Base-by-base conservation (phyloP, 2,113 vertebrate species). In the Halichoerus grypus region DNA sequence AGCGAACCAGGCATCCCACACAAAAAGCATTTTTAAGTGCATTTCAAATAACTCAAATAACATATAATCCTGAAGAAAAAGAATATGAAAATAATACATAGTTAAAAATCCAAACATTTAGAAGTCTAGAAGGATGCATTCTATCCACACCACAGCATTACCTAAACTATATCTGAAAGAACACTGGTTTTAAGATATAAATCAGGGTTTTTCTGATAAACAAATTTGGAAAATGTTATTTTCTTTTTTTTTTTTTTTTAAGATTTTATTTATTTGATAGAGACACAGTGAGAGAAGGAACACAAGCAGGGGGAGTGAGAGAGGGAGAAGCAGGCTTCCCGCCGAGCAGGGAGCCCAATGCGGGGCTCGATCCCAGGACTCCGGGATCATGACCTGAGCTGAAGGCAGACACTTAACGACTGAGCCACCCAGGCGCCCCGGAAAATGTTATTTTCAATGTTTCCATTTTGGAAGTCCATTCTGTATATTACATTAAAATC, bases 11-110 rank as follows among this genome's bases (percentile, higher is more conserved):
- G 4, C 36, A 33, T 8, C 33, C 33, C 16, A 69, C 65, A 84
- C 46, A 46, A 94, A 88, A 88, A 88, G 9, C 53, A 90, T 81
- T 91, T 85, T 91, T 10, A 89, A 93, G 82, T 76, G 46, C 31
- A 5, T 53, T 42, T 95, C 53, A 88, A 95, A 71, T 84, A 67
- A 88, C 11, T 84, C 10, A 95, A 97, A 92, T 31, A 81, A 69
- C 10, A 26, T 95, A 86, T 31, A 96, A 93, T 93, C 57, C 21
- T 55, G 13, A 7, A 89, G 42, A 83, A 83, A 94, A 59, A 49
- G 19, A 69, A 85, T 63, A 76, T 18, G 79, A 90, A 88, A 71
- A 69, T 18, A 72, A 5, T 33, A 59, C 5, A 7, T 12, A 91
- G 28, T 39, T 96, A 49, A 91, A 92, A 81, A 76, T 28, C 1